phyloP scores from a whole-genome alignment of 2,888 invertebrate species.

The Atrina japonica region DNA sequence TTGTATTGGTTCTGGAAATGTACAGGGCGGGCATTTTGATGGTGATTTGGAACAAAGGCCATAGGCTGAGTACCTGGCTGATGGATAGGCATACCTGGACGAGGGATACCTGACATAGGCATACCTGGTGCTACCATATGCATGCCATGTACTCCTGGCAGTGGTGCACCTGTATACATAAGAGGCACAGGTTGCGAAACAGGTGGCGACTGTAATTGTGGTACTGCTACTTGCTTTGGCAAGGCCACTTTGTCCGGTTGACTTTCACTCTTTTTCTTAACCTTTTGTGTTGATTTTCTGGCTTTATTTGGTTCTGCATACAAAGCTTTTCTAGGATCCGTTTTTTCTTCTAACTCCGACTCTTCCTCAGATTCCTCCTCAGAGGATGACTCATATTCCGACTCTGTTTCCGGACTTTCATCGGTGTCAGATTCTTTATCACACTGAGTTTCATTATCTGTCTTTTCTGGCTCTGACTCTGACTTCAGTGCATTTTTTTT shows the following conservation, averaged over 20 bases:
- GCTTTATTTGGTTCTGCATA: slow-evolving; percentile 42
- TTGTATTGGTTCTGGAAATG: slow-evolving; percentile 11
- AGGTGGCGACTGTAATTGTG: no score
- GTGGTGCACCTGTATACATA: neutral
- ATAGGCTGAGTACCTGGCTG: slow-evolving; percentile 3
- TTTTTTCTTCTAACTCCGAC: no score
- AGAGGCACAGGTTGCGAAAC: slow-evolving; percentile 17
- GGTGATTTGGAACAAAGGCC: neutral
- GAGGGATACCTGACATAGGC: slow-evolving; percentile 1
- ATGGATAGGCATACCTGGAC: slow-evolving; percentile 23
- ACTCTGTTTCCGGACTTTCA: slow-evolving; percentile 50
- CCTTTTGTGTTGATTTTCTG: slow-evolving; percentile 8
- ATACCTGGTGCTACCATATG: slow-evolving; percentile 19
- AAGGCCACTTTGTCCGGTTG: slow-evolving; percentile 7
- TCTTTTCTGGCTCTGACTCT: slow-evolving; percentile 45
- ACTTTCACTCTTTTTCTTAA: neutral
- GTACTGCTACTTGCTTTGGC: no score
- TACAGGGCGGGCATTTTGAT: slow-evolving; percentile 11
- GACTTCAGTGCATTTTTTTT: slow-evolving; percentile 21
- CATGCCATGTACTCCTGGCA: neutral
- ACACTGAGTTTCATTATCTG: slow-evolving; percentile 53
- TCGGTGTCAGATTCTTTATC: slow-evolving; percentile 58
- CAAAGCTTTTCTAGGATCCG: slow-evolving; percentile 28
- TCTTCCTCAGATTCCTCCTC: slow-evolving; percentile 39
- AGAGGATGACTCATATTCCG: slow-evolving; percentile 35